phyloP scores from a whole-genome alignment of 2,888 invertebrate genomes.

The Cryptus armator region DNA sequence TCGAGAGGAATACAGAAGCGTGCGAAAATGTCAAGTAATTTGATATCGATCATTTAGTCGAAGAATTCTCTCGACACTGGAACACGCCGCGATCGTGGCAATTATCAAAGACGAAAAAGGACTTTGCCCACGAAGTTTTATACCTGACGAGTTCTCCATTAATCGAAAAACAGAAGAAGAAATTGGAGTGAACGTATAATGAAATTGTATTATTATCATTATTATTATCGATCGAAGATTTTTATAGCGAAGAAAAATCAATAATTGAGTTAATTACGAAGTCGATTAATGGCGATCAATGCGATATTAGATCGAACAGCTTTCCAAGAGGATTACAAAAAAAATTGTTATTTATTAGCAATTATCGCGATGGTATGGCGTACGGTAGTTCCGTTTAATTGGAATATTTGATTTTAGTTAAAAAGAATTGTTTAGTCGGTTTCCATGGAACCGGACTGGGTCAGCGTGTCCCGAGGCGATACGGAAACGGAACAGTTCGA shows the following conservation, averaged over 20 bases:
- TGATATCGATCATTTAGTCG: neutral
- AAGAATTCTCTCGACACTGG: neutral
- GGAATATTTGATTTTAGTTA: slow-evolving; percentile 43
- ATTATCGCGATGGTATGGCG: slow-evolving; percentile 17
- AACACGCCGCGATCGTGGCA: too few species aligned
- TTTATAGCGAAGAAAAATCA: neutral
- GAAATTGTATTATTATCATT: too few species aligned
- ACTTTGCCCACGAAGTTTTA: too few species aligned
- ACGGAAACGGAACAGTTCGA: slow-evolving; percentile 52
- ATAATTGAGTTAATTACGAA: neutral
- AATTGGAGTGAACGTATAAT: too few species aligned
- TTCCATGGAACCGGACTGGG: slow-evolving; percentile 50
- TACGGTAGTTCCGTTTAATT: slow-evolving; percentile 39
- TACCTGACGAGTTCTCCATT: too few species aligned
- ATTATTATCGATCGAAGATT: neutral
- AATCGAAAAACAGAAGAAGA: too few species aligned
- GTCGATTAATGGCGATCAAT: slow-evolving; percentile 1
- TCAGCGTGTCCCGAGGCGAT: slow-evolving; percentile 49
- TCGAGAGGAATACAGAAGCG: neutral
- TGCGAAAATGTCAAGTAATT: slow-evolving; percentile 22
- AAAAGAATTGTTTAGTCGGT: slow-evolving; percentile 49
- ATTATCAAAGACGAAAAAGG: too few species aligned
- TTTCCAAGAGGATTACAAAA: slow-evolving; percentile 44
- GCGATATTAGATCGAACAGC: slow-evolving; percentile 16
- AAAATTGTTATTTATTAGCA: slow-evolving; percentile 44